Base-by-base conservation (phyloP, 2,113 vertebrate genomes). In the Amazona vittata region DNA sequence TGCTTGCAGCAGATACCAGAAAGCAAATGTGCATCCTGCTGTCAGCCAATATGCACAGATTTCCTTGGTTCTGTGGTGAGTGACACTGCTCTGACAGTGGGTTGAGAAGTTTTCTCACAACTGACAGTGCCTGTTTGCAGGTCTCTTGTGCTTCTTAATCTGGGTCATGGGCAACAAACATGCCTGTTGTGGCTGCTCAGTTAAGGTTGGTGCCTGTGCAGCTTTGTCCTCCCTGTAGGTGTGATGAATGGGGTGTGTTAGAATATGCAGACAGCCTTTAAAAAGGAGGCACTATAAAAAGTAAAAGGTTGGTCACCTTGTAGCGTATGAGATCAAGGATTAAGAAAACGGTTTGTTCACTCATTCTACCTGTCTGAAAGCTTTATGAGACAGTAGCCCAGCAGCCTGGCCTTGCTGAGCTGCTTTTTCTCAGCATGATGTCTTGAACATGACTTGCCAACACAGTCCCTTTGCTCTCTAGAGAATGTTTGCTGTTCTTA, bases 131-230 rank as follows among this genome's bases (percentile, higher is more conserved):
- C 44, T 31, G 26, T 68, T 31, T 31, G 69, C 26, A 37, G 35
- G 35, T 73, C 4, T 60, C 25, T 60, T 0, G 0, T 59, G 35
- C 9, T 77, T 69, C 85, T 59, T 49, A 12, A 10, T 67, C 63
- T 83, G 60, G 20, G 14, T 70, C 7, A 1, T 31, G 55, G 82
- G 18, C 14, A 60, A 1, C 15, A 43, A 39, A 17, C 2, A 9
- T 2, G 21, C 39, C 22, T 46, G 0, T 49, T 52, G 10, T 50
- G 80, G 31, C 37, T 46, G 75, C 13, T 2, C 17, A 10, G 22
- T 4, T 18, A 46, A 18, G 43, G 18, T 49, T 53, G 73, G 50
- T 63, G 43, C 46, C 22, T 33, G 12, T 3, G 59, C 15, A 31
- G 57, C 29, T 83, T 29, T 83, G 43, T 43, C 3, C 20, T 59